phyloP scores from a whole-genome alignment of 35 echinoderm and acorn worm genomes.

The Ophioderma brevispina region DNA sequence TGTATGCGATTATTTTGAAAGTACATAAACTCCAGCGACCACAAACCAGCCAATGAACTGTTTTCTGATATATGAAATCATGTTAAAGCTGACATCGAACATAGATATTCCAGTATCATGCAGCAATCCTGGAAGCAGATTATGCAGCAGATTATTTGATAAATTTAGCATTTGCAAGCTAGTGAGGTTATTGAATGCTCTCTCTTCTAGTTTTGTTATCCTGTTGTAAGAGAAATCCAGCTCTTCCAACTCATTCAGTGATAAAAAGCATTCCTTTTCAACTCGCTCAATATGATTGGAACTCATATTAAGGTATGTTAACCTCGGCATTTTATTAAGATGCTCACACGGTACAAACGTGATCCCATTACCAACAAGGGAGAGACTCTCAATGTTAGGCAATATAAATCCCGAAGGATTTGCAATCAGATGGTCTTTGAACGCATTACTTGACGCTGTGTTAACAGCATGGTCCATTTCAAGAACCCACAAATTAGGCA shows the following conservation, averaged over 20 bases:
- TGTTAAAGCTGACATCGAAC: conserved; percentile 33
- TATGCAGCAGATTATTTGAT: conserved; percentile 1
- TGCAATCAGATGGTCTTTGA: neutral
- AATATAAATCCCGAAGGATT: neutral
- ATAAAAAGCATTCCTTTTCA: conserved; percentile 31
- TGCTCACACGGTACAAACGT: conserved; percentile 26
- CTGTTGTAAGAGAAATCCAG: conserved; percentile 19
- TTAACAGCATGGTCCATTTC: conserved; percentile 19
- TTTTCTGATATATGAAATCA: conserved; percentile 2
- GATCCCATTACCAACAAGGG: conserved; percentile 17
- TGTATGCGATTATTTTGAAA: conserved; percentile 12
- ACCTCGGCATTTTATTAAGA: conserved; percentile 6
- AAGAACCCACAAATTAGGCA: conserved; percentile 50
- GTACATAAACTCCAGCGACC: neutral
- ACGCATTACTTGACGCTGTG: too few relatives aligned
- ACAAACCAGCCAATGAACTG: conserved; percentile 11
- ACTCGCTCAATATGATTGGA: conserved; percentile 29
- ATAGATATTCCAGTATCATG: neutral
- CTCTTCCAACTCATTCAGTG: neutral
- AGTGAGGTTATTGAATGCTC: conserved; percentile 14
- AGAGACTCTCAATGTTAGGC: conserved; percentile 24
- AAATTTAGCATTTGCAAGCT: conserved; percentile 24
- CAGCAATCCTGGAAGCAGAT: neutral
- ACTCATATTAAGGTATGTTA: conserved; percentile 35
- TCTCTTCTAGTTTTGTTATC: conserved; percentile 14